Conservation (phyloP, 2,113 vertebrate genomes). For the Embiotoca jacksoni region DNA sequence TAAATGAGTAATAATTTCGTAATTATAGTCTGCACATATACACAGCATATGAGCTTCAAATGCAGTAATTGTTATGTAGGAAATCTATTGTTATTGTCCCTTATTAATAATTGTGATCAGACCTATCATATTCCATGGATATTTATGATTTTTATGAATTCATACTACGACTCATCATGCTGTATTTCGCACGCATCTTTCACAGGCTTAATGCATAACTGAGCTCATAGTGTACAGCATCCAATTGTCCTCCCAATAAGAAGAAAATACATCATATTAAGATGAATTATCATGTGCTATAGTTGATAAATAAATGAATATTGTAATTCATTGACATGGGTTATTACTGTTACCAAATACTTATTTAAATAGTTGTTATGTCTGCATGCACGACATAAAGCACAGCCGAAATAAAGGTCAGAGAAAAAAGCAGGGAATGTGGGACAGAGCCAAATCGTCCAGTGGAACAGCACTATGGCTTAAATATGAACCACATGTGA, state of each 20-base stretch:
- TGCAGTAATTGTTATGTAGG: not conserved
- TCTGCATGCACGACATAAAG: slow-evolving; percentile 22
- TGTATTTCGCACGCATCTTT: no score
- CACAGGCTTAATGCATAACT: no score
- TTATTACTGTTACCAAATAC: not conserved
- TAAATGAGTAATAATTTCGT: no score
- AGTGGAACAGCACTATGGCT: slow-evolving; percentile 69
- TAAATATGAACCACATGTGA: slow-evolving; percentile 82
- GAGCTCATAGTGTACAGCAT: not conserved
- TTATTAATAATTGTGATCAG: not conserved
- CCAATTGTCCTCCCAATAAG: not conserved
- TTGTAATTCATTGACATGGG: not conserved
- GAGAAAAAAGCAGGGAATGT: slow-evolving; percentile 63
- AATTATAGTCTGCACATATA: no score
- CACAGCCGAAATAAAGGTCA: slow-evolving; percentile 32
- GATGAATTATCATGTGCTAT: not conserved
- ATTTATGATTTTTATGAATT: not conserved
- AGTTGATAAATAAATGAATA: not conserved
- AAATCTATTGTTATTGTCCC: not conserved
- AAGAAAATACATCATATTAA: not conserved
- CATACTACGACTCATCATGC: not conserved
- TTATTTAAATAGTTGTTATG: slow-evolving; percentile 7
- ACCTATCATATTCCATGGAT: no score
- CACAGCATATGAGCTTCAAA: not conserved
- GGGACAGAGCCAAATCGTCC: slow-evolving; percentile 72